Evolutionary conservation across 2,888 invertebrate species (phyloP), one percentile per base, ranked within the genome.

Genomic region (Cantharis lateralis): DNA sequence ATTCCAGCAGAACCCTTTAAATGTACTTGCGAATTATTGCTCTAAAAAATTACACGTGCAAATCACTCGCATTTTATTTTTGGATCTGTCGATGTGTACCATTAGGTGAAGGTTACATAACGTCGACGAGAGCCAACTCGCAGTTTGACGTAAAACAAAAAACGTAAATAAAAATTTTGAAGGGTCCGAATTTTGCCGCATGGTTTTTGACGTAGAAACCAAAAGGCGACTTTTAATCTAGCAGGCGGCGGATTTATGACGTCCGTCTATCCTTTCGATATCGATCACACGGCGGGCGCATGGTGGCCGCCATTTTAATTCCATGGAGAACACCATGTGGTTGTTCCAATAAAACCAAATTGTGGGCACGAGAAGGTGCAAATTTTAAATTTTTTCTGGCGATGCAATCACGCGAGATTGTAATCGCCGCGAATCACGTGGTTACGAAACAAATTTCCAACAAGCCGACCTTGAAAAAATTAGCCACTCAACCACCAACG

Each of bases 21-120:
- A n/a, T 18, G 18, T 18, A 18, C 1, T 18, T 18, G 18, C 18
- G 18, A 18, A 24, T 20, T 4, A 20, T 20, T 20, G 20, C 20
- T 20, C 4, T 2, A 3, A 20, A 32, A n/a, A 5, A 48, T 48
- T 13, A 2, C 48, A 48, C 48, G 48, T 48, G 48, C n/a, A 48
- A 9, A 48, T n/a, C 48, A 48, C 48, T 9, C 9, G n/a, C 7
- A 48, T 48, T n/a, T 48, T 48, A 48, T 48, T 48, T 48, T n/a
- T 48, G 9, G 48, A 68, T 68, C 61, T 70, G 68, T 70, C 63
- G 28, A 62, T 48, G 13, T 71, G 71, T 72, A 62, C 73, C 75
- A 70, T 48, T 77, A 75, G 79, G 80, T 77, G 74, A 80, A 80
- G 81, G 80, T 81, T 81, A 81, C 78, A 78, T 75, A 81, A 66